Percentiles rank a stretch among this genome's conserved stretches.
Conservation (phyloP, 2,113 vertebrate genomes). For the Shinisaurus crocodilurus region DNA sequence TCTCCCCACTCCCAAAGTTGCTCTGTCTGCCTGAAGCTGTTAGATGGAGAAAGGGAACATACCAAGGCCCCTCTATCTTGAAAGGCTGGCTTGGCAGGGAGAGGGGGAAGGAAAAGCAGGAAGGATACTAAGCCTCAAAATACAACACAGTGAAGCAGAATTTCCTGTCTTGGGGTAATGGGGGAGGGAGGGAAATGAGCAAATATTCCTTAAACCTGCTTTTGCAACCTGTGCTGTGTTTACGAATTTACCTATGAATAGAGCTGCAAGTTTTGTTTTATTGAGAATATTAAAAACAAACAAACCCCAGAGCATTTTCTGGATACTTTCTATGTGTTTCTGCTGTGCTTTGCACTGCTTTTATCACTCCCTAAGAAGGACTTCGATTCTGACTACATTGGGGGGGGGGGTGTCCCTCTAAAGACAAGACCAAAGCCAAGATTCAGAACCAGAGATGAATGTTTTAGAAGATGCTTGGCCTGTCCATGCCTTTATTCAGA, state of each 20-base stretch:
- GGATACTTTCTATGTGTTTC: constrained; percentile 11
- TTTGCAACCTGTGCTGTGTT: not conserved
- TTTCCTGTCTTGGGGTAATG: constrained; percentile 27
- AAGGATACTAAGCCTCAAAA: not conserved
- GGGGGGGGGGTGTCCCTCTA: not conserved
- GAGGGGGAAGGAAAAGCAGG: not conserved
- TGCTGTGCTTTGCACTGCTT: constrained; percentile 9
- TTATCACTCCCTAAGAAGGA: not conserved
- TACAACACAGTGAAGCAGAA: constrained; percentile 8
- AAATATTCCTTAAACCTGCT: not conserved
- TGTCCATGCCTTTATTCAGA: not conserved
- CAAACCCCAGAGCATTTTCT: constrained; percentile 11
- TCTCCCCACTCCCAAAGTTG: no score
- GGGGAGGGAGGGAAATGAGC: constrained; percentile 4
- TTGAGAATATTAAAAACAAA: constrained; percentile 53
- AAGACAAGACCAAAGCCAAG: not conserved
- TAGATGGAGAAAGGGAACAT: not conserved
- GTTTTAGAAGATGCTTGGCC: not conserved
- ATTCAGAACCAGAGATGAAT: constrained; percentile 26
- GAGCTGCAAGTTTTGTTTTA: not conserved
- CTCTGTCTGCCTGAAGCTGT: not conserved
- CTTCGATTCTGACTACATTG: constrained; percentile 35
- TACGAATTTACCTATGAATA: not conserved
- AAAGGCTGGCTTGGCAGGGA: constrained; percentile 43
- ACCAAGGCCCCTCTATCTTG: constrained; percentile 20